Conservation (phyloP, 2,888 invertebrate genomes). For the Athripsodes cinereus region DNA sequence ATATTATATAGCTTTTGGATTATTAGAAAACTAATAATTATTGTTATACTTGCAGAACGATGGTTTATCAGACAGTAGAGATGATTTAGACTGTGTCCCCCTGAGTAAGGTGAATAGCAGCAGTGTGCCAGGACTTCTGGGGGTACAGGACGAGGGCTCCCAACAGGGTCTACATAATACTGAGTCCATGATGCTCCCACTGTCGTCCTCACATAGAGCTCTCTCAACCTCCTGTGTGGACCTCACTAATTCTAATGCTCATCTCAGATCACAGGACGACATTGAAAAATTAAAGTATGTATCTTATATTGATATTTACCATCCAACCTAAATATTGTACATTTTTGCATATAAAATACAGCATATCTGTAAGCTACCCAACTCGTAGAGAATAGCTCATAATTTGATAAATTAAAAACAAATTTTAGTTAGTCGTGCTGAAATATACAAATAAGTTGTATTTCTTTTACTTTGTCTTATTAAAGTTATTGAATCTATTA, state of each 20-base stretch:
- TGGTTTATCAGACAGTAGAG: slow-evolving; percentile 32
- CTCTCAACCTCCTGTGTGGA: slow-evolving; percentile 63
- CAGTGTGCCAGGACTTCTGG: slow-evolving; percentile 22
- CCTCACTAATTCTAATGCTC: slow-evolving; percentile 39
- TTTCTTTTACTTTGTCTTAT: background rate
- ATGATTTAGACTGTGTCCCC: slow-evolving; percentile 32
- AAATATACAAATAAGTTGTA: background rate
- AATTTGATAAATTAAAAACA: no score
- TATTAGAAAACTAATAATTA: no score
- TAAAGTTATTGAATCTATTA: background rate
- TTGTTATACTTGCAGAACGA: slow-evolving; percentile 30
- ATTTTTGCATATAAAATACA: no score
- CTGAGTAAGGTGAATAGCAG: slow-evolving; percentile 37
- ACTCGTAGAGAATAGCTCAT: no score
- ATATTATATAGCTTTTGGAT: no score
- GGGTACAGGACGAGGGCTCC: slow-evolving; percentile 23
- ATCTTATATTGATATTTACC: background rate
- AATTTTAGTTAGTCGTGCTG: background rate
- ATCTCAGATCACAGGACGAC: slow-evolving; percentile 31
- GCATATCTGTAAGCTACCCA: no score
- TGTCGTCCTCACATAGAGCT: slow-evolving; percentile 47
- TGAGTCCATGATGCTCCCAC: slow-evolving; percentile 32
- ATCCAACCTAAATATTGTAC: no score
- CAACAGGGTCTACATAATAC: slow-evolving; percentile 22
- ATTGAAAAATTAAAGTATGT: slow-evolving; percentile 33